These are phyloP conservation scores for Zoanthus gigantus DNA, from an alignment of 92 coral and sea anemone species.

Conservation along the genomic window DNA sequence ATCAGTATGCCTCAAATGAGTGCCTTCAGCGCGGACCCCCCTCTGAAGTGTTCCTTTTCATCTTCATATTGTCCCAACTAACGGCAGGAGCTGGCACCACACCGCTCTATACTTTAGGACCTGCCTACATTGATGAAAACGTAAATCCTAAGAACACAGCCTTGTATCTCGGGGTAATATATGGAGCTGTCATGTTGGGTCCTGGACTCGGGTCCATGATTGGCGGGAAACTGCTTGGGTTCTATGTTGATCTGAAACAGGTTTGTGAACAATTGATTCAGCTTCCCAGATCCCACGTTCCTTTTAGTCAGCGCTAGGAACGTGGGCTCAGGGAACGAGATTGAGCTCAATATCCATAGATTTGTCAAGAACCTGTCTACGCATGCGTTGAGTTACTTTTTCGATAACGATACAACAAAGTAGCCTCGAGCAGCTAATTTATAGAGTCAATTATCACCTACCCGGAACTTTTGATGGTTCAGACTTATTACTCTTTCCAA, in stretches of 20 bases:
- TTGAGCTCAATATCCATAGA: too few species aligned
- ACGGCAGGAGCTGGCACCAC: constrained; percentile 1
- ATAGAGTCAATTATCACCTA: too few species aligned
- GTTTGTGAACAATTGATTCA: background rate
- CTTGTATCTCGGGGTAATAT: background rate
- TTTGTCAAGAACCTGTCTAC: too few species aligned
- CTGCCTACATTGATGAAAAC: constrained; percentile 19
- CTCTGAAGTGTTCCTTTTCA: constrained; percentile 9
- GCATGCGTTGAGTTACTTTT: too few species aligned
- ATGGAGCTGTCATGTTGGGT: background rate
- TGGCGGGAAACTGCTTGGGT: constrained; percentile 5
- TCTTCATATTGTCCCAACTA: background rate
- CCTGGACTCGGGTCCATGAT: background rate
- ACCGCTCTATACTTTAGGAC: background rate
- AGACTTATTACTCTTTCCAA: too few species aligned
- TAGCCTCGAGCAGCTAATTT: too few species aligned
- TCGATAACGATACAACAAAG: too few species aligned
- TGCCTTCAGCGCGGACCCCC: background rate
- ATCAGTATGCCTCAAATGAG: background rate
- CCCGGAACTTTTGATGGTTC: too few species aligned
- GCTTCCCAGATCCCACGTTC: too few species aligned
- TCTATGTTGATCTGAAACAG: background rate
- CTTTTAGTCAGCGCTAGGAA: background rate
- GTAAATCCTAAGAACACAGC: background rate
- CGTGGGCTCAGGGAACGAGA: too few species aligned